These are phyloP conservation scores for Actinia tenebrosa DNA, from an alignment of 64 coral and sea anemone genomes.

Conservation along the genomic window DNA sequence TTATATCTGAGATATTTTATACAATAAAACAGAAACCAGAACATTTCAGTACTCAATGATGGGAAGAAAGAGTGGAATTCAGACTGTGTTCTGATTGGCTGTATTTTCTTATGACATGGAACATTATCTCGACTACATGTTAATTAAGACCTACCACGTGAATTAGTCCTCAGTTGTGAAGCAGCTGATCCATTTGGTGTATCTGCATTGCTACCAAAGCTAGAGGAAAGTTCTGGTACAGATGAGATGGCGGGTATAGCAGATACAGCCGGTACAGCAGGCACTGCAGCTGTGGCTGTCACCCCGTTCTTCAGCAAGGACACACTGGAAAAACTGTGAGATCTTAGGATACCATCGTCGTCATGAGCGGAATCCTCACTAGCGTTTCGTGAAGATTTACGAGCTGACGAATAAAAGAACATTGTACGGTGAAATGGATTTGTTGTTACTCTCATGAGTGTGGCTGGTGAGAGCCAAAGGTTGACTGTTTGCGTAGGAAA, in stretches of 20 bases:
- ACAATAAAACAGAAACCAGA: too few species aligned
- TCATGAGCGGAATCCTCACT: background rate
- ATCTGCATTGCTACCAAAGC: background rate
- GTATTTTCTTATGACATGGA: background rate
- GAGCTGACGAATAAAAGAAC: background rate
- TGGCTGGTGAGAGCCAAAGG: background rate
- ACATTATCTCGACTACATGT: background rate
- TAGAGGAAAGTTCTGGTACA: background rate
- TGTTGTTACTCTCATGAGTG: background rate
- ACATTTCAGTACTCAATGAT: too few species aligned
- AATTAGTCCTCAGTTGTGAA: background rate
- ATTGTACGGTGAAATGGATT: background rate
- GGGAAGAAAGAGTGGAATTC: too few species aligned
- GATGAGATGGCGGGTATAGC: background rate
- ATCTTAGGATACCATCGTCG: background rate
- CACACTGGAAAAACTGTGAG: slow-evolving; percentile 2
- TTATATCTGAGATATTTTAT: too few species aligned
- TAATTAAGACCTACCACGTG: background rate
- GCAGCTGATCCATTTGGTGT: background rate
- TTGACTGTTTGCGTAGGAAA: background rate
- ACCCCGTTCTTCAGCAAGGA: background rate
- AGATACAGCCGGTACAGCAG: slow-evolving; percentile 12
- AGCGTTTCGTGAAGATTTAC: background rate
- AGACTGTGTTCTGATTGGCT: background rate
- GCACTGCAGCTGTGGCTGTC: background rate